Conservation (phyloP, 2,797 vertebrate species). For the Okamejei kenojei region DNA sequence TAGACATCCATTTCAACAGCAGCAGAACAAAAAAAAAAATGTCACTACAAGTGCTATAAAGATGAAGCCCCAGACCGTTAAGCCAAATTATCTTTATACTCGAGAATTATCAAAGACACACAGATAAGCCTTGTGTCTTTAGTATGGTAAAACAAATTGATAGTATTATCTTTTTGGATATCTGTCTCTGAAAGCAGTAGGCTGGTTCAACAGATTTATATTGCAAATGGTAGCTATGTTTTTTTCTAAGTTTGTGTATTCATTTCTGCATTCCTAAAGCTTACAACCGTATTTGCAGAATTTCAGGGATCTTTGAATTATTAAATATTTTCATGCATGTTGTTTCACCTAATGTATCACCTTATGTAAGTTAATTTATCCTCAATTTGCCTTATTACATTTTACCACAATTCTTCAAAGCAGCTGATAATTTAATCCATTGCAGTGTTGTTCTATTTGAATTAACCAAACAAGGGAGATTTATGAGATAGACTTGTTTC, state of each 20-base stretch:
- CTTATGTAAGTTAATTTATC: not conserved
- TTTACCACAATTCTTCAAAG: not conserved
- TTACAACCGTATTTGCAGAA: not conserved
- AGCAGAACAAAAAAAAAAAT: not conserved
- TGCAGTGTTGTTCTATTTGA: not conserved
- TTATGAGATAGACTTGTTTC: not conserved
- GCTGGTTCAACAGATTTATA: not conserved
- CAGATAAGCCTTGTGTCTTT: no score
- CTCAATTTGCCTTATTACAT: not conserved
- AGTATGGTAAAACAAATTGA: not conserved
- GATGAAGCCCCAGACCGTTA: not conserved
- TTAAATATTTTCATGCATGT: slow-evolving; percentile 17
- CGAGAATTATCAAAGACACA: not conserved
- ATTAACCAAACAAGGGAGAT: slow-evolving; percentile 4
- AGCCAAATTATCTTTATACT: not conserved
- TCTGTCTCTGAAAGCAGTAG: not conserved
- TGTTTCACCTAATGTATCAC: slow-evolving; percentile 8
- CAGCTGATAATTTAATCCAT: slow-evolving; percentile 16
- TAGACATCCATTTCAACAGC: not conserved
- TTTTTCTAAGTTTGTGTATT: not conserved
- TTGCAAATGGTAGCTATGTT: not conserved
- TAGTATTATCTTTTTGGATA: not conserved
- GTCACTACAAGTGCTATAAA: not conserved
- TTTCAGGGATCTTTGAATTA: not conserved
- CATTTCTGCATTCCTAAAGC: not conserved